Base-by-base conservation (phyloP, 2,797 vertebrate genomes). In the Sarcophilus harrisii region DNA sequence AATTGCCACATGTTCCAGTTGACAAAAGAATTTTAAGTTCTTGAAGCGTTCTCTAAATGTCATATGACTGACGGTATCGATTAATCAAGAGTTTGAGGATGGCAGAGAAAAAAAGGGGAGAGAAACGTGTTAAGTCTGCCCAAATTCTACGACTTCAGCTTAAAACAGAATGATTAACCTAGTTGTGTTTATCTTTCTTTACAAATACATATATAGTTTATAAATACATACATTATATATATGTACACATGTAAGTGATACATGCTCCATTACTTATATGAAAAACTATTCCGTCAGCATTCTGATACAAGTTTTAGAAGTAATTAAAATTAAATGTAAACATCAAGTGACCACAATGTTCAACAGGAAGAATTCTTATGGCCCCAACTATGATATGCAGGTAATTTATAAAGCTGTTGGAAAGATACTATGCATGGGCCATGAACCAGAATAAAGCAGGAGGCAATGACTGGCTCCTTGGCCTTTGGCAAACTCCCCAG, bases 1-100 rank as follows among this genome's bases (percentile, higher is more conserved):
- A 97, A 97, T 96, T 94, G 97, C 95, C 96, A 97, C 95, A 95
- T 0, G 18, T 94, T 97, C 94, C 94, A 96, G 94, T 90, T 95
- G 18, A 45, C 94, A 96, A 96, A 49, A 95, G 90, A 96, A 95
- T 94, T 38, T 95, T 66, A 96, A 93, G 93, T 96, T 92, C 93
- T 97, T 95, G 93, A 95, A 96, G 27, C 95, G 66, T 59, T 91
- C 96, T 96, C 59, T 96, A 93, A 96, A 93, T 95, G 93, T 91
- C 62, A 93, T 66, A 93, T 60, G 92, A 92, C 92, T 95, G 97
- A 81, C 2, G 95, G 45, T 93, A 55, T 93, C 57, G 96, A 57
- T 96, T 97, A 95, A 95, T 96, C 93, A 92, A 89, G 57, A 4
- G 8, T 95, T 55, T 93, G 90, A 81, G 57, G 9, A 55, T 87